Evolutionary conservation across 2,113 vertebrate genomes (phyloP).

Genomic region (Oreochromis aureus): DNA sequence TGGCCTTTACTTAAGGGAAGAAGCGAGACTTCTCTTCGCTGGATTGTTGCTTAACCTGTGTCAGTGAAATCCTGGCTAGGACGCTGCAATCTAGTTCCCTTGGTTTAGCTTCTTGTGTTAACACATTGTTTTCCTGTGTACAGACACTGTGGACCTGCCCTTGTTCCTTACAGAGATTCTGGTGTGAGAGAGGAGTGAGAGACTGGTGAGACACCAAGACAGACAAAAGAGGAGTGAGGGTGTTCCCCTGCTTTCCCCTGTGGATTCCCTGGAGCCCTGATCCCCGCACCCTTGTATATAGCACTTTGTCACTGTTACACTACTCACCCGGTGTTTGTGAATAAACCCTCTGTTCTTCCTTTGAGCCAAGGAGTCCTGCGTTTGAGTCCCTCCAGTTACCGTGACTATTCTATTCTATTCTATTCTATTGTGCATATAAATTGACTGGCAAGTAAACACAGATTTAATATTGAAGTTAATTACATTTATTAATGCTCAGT

Average conservation of each 20-base stretch:
- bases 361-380: background rate
- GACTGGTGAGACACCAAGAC: background rate
- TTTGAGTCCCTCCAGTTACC: background rate
- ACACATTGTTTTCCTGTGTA: background rate
- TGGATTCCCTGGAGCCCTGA: background rate
- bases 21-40: background rate
- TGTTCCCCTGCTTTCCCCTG: background rate
- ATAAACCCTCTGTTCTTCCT: background rate
- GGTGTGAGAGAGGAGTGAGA: background rate
- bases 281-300: fast-evolving
- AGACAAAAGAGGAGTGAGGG: background rate
- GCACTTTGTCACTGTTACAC: background rate
- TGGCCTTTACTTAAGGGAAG: background rate
- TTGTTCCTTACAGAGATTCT: background rate
- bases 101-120: background rate
- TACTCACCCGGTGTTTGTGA: background rate
- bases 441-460: background rate
- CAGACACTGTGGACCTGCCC: background rate
- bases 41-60: background rate
- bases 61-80: background rate
- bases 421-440: background rate
- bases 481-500: background rate
- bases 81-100: background rate
- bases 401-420: background rate
- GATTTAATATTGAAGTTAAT: background rate